phyloP scores from a whole-genome alignment of 1,140 invertebrate genomes.

The Brachionus angularis region DNA sequence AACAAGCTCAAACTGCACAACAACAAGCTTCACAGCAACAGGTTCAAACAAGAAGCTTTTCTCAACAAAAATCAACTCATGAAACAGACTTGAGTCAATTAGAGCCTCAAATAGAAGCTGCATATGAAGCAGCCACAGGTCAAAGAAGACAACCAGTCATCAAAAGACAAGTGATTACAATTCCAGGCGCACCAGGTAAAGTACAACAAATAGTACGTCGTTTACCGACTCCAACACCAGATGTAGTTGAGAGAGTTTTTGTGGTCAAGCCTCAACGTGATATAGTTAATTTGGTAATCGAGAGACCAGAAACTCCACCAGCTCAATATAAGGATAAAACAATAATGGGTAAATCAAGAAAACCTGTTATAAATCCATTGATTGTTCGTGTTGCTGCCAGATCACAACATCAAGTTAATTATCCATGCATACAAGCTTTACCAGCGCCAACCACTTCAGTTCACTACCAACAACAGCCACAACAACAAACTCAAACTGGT shows the following conservation, averaged over 20 bases:
- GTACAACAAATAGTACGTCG: conserved; percentile 30
- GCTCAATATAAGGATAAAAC: conserved; percentile 37
- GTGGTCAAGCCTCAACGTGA: conserved; percentile 23
- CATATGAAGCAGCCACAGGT: conserved; percentile 23
- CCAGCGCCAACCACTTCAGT: not conserved
- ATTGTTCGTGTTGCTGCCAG: conserved; percentile 33
- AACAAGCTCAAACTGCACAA: too few relatives aligned
- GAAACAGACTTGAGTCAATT: not conserved
- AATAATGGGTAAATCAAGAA: conserved; percentile 1
- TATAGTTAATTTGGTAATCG: conserved; percentile 31
- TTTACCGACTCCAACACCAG: conserved; percentile 35
- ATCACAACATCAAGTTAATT: not conserved
- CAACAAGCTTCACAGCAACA: too few relatives aligned
- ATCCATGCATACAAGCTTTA: conserved; percentile 13
- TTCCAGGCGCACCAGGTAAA: conserved; percentile 20
- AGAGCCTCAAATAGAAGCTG: conserved; percentile 31
- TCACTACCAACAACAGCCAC: not conserved
- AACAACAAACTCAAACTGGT: not conserved
- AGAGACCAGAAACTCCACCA: conserved; percentile 38
- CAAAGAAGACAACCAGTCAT: conserved; percentile 35
- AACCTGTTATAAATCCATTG: conserved; percentile 14
- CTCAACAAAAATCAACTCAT: not conserved
- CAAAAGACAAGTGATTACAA: conserved; percentile 29
- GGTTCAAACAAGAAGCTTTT: too few relatives aligned
- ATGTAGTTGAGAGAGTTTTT: conserved; percentile 37